Conservation (phyloP, 2,113 vertebrate genomes). For the Melanostigma gelatinosum region DNA sequence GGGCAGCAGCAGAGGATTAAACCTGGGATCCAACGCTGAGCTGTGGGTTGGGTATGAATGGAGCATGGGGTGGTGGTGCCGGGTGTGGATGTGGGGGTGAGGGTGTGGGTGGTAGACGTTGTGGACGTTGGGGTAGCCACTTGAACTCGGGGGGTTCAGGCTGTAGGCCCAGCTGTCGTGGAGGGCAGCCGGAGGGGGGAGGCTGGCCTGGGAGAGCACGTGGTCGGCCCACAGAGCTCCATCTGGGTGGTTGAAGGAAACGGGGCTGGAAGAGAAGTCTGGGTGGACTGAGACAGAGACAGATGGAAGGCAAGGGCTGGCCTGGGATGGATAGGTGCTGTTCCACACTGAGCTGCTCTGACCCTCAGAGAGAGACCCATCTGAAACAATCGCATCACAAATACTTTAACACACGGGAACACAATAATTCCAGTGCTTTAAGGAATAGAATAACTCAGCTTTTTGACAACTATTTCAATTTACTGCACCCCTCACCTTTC, state of each 20-base stretch:
- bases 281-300: constrained; percentile 88
- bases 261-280: constrained; percentile 87
- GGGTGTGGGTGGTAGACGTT: constrained; percentile 91
- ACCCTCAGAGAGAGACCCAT: constrained; percentile 79
- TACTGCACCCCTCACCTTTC: constrained; percentile 86
- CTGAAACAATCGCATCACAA: constrained; percentile 64
- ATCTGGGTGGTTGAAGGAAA: constrained; percentile 88
- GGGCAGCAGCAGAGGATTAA: constrained; percentile 91
- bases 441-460: background rate
- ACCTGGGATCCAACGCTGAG: constrained; percentile 88
- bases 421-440: background rate
- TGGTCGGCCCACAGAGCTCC: constrained; percentile 90
- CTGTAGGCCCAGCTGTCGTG: constrained; percentile 94
- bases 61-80: constrained; percentile 84
- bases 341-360: constrained; percentile 91
- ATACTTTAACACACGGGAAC: background rate
- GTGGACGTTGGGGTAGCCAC: constrained; percentile 91
- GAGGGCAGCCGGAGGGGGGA: constrained; percentile 82
- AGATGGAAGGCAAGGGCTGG: constrained; percentile 86
- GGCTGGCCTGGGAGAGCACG: constrained; percentile 86
- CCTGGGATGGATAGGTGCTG: constrained; percentile 88
- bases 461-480: background rate
- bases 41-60: constrained; percentile 85
- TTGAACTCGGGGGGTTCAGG: constrained; percentile 89
- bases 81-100: constrained; percentile 82